Evolutionary conservation across 1,140 invertebrate genomes (phyloP), one percentile per base, ranked within the genome.

Genomic region (Lanistes nyassanus): DNA sequence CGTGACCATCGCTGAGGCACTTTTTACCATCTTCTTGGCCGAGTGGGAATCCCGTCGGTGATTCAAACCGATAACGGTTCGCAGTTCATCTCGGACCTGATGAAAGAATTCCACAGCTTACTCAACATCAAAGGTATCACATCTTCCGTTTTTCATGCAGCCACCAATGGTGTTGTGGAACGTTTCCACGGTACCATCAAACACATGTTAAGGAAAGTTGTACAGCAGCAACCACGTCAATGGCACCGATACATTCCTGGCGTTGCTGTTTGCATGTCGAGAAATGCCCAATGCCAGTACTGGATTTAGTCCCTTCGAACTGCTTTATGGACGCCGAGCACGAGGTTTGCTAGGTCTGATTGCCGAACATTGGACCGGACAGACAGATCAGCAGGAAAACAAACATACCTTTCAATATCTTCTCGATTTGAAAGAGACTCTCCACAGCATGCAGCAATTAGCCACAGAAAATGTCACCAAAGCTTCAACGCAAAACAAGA

Each of bases 231-330:
- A 53, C 51, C 51, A 13, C 51, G 51, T 23, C 51, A 53, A 23
- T 53, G 51, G 51, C 51, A 53, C 51, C 13, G 51, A 23, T 53
- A 53, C 23, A 11, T 53, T 53, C 51, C 51, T n/a, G 23, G 51
- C 51, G 23, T 13, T 23, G 51, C 51, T 53, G 51, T 53, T 53
- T 23, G 13, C 51, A 11, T 13, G 13, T 23, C 51, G 51, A 53
- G 51, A 53, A 23, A 11, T 53, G 13, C 51, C 51, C 23, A 53
- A 84, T 42, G 76, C 71, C 29, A 80, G 79, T 74, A 47, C 75
- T 5, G 82, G 80, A 23, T 86, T 84, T 73, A 74, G 76, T 2
- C 81, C 82, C 7, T 85, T 86, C 76, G 80, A 81, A 26, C 58
- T 87, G 37, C 39, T 87, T 4, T 86, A 80, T 76, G 85, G 84